phyloP scores from a whole-genome alignment of 2,797 vertebrate species.

The Xiphorhynchus erythropygius region DNA sequence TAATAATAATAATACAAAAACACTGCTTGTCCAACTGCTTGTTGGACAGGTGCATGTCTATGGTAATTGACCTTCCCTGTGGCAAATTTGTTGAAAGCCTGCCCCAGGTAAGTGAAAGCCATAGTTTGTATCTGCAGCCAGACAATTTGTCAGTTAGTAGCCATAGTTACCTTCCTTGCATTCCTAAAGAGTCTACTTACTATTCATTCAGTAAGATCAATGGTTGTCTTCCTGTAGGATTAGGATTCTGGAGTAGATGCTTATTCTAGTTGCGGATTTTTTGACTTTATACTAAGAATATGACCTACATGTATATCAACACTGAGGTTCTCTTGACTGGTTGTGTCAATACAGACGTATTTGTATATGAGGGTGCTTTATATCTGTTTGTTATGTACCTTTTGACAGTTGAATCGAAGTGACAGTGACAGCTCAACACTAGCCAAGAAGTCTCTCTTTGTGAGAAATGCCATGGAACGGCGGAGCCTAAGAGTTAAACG shows the following conservation, averaged over 20 bases:
- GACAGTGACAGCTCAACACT: slow-evolving; percentile 88
- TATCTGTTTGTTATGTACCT: background rate
- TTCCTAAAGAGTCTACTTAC: background rate
- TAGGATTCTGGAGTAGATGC: background rate
- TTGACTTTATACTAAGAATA: background rate
- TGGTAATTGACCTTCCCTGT: background rate
- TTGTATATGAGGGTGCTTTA: background rate
- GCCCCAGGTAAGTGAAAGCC: background rate
- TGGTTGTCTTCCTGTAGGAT: background rate
- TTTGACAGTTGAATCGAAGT: slow-evolving; percentile 82
- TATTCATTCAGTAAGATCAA: background rate
- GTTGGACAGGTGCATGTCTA: background rate
- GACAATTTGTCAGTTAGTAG: background rate
- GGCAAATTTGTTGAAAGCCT: background rate
- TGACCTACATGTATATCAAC: background rate
- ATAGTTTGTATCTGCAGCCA: background rate
- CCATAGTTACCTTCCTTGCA: background rate
- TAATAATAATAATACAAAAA: background rate
- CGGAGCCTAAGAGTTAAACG: slow-evolving; percentile 81
- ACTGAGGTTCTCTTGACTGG: background rate
- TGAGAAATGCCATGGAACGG: slow-evolving; percentile 82
- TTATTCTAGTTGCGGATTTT: background rate
- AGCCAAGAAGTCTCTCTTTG: slow-evolving; percentile 82
- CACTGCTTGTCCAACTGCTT: background rate
- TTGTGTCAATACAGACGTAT: background rate